Evolutionary conservation across 2,888 invertebrate species (phyloP).

Genomic region (Apotomis betuletana): DNA sequence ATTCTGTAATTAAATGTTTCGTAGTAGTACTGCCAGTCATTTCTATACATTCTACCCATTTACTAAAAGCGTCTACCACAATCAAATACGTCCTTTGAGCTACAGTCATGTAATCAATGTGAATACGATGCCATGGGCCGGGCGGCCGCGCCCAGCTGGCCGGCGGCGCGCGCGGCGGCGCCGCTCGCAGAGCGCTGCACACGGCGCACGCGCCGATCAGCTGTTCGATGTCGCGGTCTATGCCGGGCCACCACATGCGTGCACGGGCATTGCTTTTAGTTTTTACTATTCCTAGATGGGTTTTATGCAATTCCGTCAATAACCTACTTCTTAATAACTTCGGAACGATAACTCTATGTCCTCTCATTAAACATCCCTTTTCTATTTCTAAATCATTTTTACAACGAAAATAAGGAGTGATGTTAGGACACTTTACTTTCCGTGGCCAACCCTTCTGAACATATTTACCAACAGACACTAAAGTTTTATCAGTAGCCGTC

Average conservation of each 20-base stretch:
- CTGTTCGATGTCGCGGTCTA: too few species aligned
- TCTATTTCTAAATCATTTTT: background rate
- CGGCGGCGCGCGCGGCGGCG: too few species aligned
- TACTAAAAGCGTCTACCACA: conserved; percentile 17
- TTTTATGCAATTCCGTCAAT: conserved; percentile 11
- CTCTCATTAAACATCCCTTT: conserved; percentile 13
- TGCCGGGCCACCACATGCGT: too few species aligned
- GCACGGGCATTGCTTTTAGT: too few species aligned
- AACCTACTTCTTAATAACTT: background rate
- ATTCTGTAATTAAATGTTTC: too few species aligned
- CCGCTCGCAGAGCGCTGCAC: too few species aligned
- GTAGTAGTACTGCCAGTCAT: conserved; percentile 18
- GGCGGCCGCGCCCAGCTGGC: too few species aligned
- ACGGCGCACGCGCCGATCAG: too few species aligned
- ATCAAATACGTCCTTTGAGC: conserved; percentile 15
- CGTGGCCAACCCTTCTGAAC: conserved; percentile 15
- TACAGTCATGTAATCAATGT: conserved; percentile 3
- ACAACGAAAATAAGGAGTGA: background rate
- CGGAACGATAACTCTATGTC: conserved; percentile 15
- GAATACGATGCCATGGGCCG: too few species aligned
- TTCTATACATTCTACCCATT: conserved; percentile 20
- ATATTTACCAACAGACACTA: conserved; percentile 2
- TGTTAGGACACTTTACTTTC: conserved; percentile 5
- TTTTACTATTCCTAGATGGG: too few species aligned
- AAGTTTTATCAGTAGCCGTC: conserved; percentile 5